A percentile compares a stretch with the other conserved stretches of the same genome.
phyloP scores from a whole-genome alignment of 1,140 invertebrate genomes.

The Epicauta chinensis region DNA sequence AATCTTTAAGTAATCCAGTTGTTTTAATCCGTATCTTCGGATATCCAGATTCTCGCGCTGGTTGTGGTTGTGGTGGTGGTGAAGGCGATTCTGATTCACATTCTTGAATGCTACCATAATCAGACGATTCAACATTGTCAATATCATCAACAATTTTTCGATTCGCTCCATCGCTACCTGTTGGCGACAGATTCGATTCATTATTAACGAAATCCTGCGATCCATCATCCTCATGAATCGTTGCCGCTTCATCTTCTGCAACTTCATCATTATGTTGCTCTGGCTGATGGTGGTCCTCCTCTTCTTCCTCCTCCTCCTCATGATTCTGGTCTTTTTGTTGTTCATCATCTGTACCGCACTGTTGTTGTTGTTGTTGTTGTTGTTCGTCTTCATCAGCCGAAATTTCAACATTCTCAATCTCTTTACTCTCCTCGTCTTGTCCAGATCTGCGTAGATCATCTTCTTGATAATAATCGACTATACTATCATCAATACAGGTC shows the following conservation, averaged over 20 bases:
- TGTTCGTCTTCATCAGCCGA: neutral
- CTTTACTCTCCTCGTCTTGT: neutral
- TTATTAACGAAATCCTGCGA: slow-evolving; percentile 1
- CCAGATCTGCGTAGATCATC: too few relatives aligned
- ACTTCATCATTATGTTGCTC: slow-evolving; percentile 4
- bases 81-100: slow-evolving; percentile 34
- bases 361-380: too few relatives aligned
- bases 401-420: slow-evolving; percentile 10
- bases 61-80: too few relatives aligned
- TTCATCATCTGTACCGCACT: slow-evolving; percentile 13
- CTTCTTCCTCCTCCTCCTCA: too few relatives aligned
- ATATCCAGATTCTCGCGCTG: slow-evolving; percentile 30
- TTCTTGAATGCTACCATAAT: slow-evolving; percentile 30
- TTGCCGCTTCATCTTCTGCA: slow-evolving; percentile 24
- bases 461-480: too few relatives aligned
- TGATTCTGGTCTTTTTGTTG: slow-evolving; percentile 4
- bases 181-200: neutral
- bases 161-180: slow-evolving; percentile 3
- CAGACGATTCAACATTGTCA: neutral
- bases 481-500: too few relatives aligned
- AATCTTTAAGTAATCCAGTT: slow-evolving; percentile 36
- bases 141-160: slow-evolving; percentile 4
- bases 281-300: neutral
- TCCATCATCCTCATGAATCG: slow-evolving; percentile 21
- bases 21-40: slow-evolving; percentile 39